Evolutionary conservation across 2,797 vertebrate genomes (phyloP).

Genomic region (Dendrocincla tyrannina): DNA sequence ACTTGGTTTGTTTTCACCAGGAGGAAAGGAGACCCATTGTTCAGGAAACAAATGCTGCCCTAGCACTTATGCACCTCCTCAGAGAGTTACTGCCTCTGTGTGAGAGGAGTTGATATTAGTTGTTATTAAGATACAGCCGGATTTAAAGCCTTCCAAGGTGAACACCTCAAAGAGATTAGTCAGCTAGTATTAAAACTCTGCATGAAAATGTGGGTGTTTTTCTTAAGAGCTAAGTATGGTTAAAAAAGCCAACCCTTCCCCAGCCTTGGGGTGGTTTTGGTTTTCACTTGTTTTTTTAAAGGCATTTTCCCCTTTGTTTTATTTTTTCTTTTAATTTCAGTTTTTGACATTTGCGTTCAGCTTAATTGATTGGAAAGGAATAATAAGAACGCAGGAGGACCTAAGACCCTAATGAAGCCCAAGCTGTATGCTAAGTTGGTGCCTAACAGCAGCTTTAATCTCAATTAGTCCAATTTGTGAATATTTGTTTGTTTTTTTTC

Average conservation of each 20-base stretch:
- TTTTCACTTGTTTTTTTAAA: neutral
- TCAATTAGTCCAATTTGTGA: conserved; percentile 47
- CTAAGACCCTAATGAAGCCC: neutral
- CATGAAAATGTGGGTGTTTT: conserved; percentile 21
- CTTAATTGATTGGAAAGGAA: conserved; percentile 29
- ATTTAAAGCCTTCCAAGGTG: neutral
- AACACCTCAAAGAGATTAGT: neutral
- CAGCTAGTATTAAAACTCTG: neutral
- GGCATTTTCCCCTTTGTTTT: neutral
- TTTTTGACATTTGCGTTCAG: neutral
- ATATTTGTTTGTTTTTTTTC: conserved; percentile 31
- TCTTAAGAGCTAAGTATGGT: neutral
- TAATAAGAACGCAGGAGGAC: neutral
- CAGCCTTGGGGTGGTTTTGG: neutral
- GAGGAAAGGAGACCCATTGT: neutral
- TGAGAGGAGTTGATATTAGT: conserved; percentile 4
- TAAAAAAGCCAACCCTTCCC: neutral
- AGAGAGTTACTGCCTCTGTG: neutral
- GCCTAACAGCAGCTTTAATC: conserved; percentile 42
- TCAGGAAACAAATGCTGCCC: neutral
- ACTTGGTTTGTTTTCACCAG: neutral
- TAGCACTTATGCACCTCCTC: neutral
- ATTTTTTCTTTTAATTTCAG: neutral
- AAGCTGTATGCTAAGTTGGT: neutral
- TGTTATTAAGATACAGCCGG: conserved; percentile 16